Base-by-base conservation (phyloP, 2,113 vertebrate genomes). In the Eira barbara region DNA sequence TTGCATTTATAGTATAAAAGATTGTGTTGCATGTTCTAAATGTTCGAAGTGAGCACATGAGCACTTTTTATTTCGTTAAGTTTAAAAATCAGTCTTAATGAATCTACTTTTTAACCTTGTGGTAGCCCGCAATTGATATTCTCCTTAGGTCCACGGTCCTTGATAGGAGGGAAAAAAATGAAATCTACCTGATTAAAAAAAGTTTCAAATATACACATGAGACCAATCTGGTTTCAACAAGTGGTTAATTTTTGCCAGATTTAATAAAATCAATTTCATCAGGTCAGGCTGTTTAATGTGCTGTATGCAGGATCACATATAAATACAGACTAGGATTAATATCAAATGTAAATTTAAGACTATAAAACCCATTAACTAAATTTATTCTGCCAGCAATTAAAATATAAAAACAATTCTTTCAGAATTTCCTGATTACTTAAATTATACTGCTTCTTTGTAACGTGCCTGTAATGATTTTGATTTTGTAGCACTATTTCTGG, bases 301-400 rank as follows among this genome's bases (percentile, higher is more conserved):
- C 55, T 74, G 23, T 74, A 61, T 83, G 31, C 78, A 69, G 93
- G 97, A 86, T 45, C n/a, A 95, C 73, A 86, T 94, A 85, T 91
- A 97, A 95, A 87, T 94, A 91, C 25, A 86, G 63, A 74, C 9
- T 85, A 78, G 52, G 55, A 93, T 94, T 96, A 95, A 95, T 85
- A 93, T 81, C 15, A 85, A 95, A 92, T 94, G 29, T 91, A 94
- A 92, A 84, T 96, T 95, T 88, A 93, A 94, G n/a, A 78, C 84
- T 93, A 91, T 74, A 93, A 97, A 97, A 82, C 45, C 23, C 67
- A 74, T 97, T 91, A 96, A 80, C 71, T 96, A 93, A 95, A 97
- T 96, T 89, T 97, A 91, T 97, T 93, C 96, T 95, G 39, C 81
- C 49, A 97, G 63, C 47, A 74, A 96, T 97, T 96, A 98, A 96